Conservation (phyloP, 2,113 vertebrate genomes). For the Lathamus discolor region DNA sequence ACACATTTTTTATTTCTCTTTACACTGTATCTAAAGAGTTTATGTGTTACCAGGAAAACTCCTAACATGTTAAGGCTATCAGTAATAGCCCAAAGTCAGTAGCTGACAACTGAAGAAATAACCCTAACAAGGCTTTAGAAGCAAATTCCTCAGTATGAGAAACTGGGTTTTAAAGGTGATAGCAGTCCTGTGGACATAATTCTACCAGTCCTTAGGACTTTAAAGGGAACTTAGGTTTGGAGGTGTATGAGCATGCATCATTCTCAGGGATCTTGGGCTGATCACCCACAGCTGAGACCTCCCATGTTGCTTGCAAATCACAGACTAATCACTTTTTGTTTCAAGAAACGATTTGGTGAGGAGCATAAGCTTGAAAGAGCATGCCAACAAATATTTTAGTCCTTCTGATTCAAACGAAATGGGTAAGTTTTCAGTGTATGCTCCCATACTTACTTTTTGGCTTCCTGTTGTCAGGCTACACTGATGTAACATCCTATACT, state of each 20-base stretch:
- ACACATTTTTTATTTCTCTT: background rate
- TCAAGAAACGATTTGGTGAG: background rate
- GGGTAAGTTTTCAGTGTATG: background rate
- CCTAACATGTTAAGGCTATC: background rate
- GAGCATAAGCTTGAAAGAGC: background rate
- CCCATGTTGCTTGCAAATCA: background rate
- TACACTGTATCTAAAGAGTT: background rate
- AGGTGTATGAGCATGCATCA: no score
- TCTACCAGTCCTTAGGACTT: background rate
- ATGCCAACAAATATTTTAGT: background rate
- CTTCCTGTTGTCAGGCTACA: background rate
- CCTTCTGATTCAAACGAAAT: background rate
- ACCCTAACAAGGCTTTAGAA: background rate
- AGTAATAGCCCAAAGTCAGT: background rate
- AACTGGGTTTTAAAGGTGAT: background rate
- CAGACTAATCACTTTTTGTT: background rate
- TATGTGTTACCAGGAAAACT: background rate
- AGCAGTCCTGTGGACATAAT: background rate
- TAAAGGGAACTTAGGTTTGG: background rate
- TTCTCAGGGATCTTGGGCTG: background rate
- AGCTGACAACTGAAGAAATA: background rate
- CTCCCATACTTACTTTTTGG: background rate
- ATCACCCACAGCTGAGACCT: background rate
- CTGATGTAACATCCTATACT: background rate
- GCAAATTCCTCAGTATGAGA: background rate